Base-by-base conservation (phyloP, 2,888 invertebrate genomes). In the Pelosia muscerda region DNA sequence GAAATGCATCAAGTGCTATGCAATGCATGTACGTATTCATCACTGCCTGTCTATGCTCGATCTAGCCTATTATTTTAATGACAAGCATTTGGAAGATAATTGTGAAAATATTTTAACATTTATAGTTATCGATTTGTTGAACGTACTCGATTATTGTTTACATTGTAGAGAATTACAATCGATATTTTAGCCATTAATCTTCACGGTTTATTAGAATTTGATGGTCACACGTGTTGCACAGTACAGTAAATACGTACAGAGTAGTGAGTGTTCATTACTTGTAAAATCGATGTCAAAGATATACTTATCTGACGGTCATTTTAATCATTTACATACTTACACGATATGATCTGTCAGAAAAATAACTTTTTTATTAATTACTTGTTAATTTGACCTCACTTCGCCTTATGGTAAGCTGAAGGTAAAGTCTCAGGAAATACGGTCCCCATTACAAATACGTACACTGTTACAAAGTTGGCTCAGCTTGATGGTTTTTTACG, bases 41-140 rank as follows among this genome's bases (percentile, higher is more conserved):
- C 49, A 49, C 42, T 38, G 56, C 23, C 61, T 42, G 55, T 42
- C 38, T 42, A 55, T 10, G 28, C 25, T 11, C 38, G 53, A 55
- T 61, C 61, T 61, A 56, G 61, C 55, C 25, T 26, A 61, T 66
- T 61, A 61, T 38, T 61, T 26, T 61, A 60, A 61, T 66, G 61
- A 55, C 38, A 56, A 38, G 42, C 66, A 56, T 61, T 60, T 55
- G 26, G 34, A 54, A 26, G 22, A 56, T 66, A 61, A n/a, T n/a
- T 56, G 49, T 49, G 49, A 49, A 49, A 49, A 49, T 49, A 49
- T 19, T n/a, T 49, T 49, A 19, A 49, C 49, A 22, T 38, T n/a
- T 34, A 23, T 19, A 19, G 13, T 56, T 26, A 56, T 15, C 26
- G 26, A 49, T 49, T n/a, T 9, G n/a, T n/a, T 49, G n/a, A n/a